Base-by-base conservation (phyloP, 2,888 invertebrate species). In the Machimus rusticus region DNA sequence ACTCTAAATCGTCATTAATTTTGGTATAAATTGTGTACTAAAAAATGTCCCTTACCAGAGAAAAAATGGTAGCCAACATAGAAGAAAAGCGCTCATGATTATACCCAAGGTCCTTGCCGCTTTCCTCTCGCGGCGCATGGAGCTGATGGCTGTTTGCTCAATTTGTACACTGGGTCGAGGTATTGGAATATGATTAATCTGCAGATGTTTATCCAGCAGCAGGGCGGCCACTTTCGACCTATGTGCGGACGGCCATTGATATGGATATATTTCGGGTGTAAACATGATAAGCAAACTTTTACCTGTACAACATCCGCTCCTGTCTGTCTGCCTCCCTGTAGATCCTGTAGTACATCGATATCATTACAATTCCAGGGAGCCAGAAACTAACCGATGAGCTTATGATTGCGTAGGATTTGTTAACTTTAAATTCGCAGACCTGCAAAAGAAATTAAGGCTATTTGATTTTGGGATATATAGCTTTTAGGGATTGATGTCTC, bases 11-110 rank as follows among this genome's bases (percentile, higher is more conserved):
- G 19, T n/a, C n/a, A 19, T n/a, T 55, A 19, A 19, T 55, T 39
- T 39, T 39, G 0, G 1, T 39, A 39, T 12, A 12, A 9, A 39
- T 19, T 2, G 0, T 55, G 2, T 2, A 55, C 16, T 74, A 34
- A 28, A 76, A 39, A 34, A 8, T 51, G 43, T 39, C 4, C n/a
- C 31, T 94, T 93, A 97, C 98, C 98, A 98, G 88, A 97, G 94
- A 93, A 99, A 99, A 94, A 99, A 99, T 5, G 99, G 99, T 89
- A 98, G 94, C 98, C 98, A 99, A 93, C 99, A 99, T 8, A 98
- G 95, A 88, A 99, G 94, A 93, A 99, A 99, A 0, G 98, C 98
- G 46, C 98, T 98, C 96, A 99, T 98, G 91, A 99, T 98, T 91
- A 99, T 98, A 87, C 99, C 99, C 74, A 99, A 94, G 14, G 99